Evolutionary conservation across 2,888 invertebrate genomes (phyloP).

Genomic region (Sinotaia quadrata): DNA sequence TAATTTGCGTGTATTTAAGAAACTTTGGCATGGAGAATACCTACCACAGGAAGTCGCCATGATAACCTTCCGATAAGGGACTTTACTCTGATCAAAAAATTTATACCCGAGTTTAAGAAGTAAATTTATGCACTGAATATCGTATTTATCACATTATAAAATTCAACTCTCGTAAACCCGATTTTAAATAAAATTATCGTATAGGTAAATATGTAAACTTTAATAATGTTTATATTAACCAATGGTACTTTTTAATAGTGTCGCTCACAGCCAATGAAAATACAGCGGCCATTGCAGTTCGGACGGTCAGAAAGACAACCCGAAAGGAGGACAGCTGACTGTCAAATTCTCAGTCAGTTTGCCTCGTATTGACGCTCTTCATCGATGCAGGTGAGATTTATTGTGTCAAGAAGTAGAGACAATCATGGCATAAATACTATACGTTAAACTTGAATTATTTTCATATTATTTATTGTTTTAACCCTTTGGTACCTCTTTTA

Average conservation of each 20-base stretch:
- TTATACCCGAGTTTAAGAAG: no score
- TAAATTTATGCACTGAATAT: no score
- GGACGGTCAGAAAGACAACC: conserved; percentile 19
- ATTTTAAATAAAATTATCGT: no score
- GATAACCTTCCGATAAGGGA: not conserved
- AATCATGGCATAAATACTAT: no score
- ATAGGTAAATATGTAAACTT: no score
- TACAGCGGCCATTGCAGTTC: conserved; percentile 9
- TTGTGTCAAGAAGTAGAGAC: not conserved
- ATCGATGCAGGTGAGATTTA: conserved; percentile 27
- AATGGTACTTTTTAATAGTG: not conserved
- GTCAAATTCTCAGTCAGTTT: conserved; percentile 25
- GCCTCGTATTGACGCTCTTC: conserved; percentile 9
- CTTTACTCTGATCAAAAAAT: not conserved
- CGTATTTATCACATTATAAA: no score
- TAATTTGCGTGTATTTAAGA: no score
- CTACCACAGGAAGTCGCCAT: conserved; percentile 4
- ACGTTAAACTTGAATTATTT: no score
- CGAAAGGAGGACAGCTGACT: conserved; percentile 32
- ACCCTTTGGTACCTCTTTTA: not conserved
- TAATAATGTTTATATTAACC: not conserved
- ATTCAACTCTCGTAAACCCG: no score
- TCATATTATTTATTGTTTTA: not conserved
- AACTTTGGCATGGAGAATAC: no score
- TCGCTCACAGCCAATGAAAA: conserved; percentile 24